phyloP scores from a whole-genome alignment of 1,140 invertebrate species.

The Himalopsyche phryganea region DNA sequence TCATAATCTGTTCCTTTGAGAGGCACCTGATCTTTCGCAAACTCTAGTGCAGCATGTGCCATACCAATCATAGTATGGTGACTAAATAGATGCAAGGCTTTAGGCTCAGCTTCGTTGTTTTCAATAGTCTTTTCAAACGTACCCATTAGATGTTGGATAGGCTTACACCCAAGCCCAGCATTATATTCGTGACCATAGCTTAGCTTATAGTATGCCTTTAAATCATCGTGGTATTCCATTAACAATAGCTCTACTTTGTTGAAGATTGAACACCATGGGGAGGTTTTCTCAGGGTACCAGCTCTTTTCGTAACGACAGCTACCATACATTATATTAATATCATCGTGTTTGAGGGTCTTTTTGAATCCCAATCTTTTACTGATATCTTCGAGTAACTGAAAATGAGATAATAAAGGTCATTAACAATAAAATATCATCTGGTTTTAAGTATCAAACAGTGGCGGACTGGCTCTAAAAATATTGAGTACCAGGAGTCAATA shows the following conservation, averaged over 20 bases:
- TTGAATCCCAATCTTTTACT: constrained; percentile 12
- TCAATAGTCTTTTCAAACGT: constrained; percentile 44
- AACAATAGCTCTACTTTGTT: constrained; percentile 64
- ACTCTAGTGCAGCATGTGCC: constrained; percentile 59
- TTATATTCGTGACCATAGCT: constrained; percentile 66
- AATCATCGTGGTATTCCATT: constrained; percentile 75
- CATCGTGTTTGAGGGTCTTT: constrained; percentile 2
- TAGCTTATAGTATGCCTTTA: constrained; percentile 69
- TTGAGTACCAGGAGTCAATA: no score
- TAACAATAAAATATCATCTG: no score
- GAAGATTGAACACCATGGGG: constrained; percentile 72
- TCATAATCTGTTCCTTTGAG: constrained; percentile 61
- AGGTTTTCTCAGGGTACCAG: constrained; percentile 58
- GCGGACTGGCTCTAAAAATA: no score
- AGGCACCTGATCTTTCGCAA: constrained; percentile 59
- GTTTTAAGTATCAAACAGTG: no score
- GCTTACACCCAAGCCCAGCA: constrained; percentile 64
- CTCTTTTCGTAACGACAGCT: constrained; percentile 71
- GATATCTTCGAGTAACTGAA: constrained; percentile 33
- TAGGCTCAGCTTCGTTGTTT: constrained; percentile 41
- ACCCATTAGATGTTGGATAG: constrained; percentile 67
- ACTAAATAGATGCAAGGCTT: constrained; percentile 69
- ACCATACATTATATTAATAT: constrained; percentile 21
- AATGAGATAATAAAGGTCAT: neutral
- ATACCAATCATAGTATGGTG: constrained; percentile 63